Evolutionary conservation across 2,113 vertebrate genomes (phyloP).

Genomic region (Prionailurus viverrinus): DNA sequence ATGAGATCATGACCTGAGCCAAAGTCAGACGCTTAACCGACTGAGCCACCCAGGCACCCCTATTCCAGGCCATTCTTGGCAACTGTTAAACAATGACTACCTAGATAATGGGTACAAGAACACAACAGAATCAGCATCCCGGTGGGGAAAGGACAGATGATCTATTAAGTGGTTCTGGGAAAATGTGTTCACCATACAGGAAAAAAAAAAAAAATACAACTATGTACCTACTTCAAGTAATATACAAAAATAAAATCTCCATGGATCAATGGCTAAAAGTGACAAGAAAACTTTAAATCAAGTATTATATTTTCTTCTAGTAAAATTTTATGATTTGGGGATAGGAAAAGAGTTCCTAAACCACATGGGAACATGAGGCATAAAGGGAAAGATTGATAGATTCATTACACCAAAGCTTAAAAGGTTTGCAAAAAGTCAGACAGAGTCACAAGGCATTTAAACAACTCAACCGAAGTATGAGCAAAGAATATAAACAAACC

Average conservation of each 20-base stretch:
- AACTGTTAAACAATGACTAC: not conserved
- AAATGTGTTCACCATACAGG: not conserved
- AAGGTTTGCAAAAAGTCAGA: constrained; percentile 18
- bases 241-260: not conserved
- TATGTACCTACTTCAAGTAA: not conserved
- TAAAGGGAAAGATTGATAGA: not conserved
- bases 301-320: not conserved
- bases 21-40: no score
- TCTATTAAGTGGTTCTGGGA: not conserved
- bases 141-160: not conserved
- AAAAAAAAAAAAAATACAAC: not conserved
- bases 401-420: constrained; percentile 19
- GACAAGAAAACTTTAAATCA: constrained; percentile 20
- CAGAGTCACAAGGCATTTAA: constrained; percentile 36
- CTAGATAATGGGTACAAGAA: not conserved
- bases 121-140: not conserved
- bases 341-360: constrained; percentile 43
- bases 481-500: not conserved
- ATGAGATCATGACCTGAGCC: no score
- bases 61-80: not conserved
- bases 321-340: constrained; percentile 29
- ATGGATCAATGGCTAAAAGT: constrained; percentile 22
- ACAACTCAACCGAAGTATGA: not conserved
- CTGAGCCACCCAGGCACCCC: no score
- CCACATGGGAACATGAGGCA: constrained; percentile 26